Conservation (phyloP, 2,888 invertebrate genomes). For the Helicoverpa assulta region DNA sequence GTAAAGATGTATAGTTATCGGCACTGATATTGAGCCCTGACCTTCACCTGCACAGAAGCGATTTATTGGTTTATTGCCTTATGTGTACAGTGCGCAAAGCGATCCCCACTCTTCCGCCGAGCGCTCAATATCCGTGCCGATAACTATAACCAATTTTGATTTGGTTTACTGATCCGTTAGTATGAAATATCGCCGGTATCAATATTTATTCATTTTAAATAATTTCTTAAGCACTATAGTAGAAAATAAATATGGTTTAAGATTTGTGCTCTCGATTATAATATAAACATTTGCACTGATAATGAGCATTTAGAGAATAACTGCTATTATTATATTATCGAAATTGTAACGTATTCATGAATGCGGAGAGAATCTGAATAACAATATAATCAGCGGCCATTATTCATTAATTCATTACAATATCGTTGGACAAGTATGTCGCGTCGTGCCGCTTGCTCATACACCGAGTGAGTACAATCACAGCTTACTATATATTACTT, state of each 20-base stretch:
- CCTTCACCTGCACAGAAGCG: no score
- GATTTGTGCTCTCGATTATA: background rate
- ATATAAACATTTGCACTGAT: background rate
- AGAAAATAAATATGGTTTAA: background rate
- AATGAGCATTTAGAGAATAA: conserved; percentile 3
- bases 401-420: conserved; percentile 33
- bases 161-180: no score
- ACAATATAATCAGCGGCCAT: conserved; percentile 21
- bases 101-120: no score
- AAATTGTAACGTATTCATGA: conserved; percentile 15
- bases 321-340: background rate
- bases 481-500: conserved; percentile 27
- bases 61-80: no score
- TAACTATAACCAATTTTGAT: no score
- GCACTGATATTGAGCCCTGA: no score
- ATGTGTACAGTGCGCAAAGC: no score
- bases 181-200: no score
- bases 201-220: no score
- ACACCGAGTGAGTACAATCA: conserved; percentile 1
- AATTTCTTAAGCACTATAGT: no score
- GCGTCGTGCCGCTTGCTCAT: background rate
- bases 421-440: conserved; percentile 19
- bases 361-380: background rate
- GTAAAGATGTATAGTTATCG: no score
- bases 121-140: no score